Conservation (phyloP, 2,113 vertebrate genomes). For the Eptatretus burgeri region DNA sequence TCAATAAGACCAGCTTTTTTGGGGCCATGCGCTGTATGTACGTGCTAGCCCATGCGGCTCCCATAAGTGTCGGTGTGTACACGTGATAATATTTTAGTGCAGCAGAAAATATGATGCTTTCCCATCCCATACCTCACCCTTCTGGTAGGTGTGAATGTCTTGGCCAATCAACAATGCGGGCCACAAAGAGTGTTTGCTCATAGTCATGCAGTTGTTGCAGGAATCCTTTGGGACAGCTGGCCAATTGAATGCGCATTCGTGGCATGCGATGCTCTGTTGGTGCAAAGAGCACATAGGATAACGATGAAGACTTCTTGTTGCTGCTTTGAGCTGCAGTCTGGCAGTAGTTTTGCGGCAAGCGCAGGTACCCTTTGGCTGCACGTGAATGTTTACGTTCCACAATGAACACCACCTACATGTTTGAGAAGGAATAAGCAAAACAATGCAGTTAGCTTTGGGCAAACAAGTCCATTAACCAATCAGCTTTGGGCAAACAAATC, state of each 20-base stretch:
- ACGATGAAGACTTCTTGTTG: conserved; percentile 18
- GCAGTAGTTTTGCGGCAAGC: conserved; percentile 28
- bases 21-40: no score
- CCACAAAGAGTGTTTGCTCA: conserved; percentile 44
- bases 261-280: conserved; percentile 77
- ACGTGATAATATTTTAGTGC: no score
- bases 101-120: no score
- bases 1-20: no score
- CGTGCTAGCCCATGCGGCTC: no score
- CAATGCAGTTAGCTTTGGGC: no score
- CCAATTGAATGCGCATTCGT: conserved; percentile 39
- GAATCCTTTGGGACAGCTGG: conserved; percentile 51
- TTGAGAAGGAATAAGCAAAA: no score
- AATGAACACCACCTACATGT: conserved; percentile 54
- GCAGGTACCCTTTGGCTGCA: conserved; percentile 50
- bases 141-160: conserved; percentile 55
- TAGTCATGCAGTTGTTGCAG: conserved; percentile 30
- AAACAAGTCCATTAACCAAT: no score
- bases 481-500: no score
- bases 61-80: no score
- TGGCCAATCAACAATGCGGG: conserved; percentile 52
- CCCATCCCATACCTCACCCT: conserved; percentile 21
- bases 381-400: conserved; percentile 69
- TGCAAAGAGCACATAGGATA: conserved; percentile 39
- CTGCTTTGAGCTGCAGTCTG: conserved; percentile 41